Evolutionary conservation across 1,140 invertebrate species (phyloP).

Genomic region (Bombus waltoni): DNA sequence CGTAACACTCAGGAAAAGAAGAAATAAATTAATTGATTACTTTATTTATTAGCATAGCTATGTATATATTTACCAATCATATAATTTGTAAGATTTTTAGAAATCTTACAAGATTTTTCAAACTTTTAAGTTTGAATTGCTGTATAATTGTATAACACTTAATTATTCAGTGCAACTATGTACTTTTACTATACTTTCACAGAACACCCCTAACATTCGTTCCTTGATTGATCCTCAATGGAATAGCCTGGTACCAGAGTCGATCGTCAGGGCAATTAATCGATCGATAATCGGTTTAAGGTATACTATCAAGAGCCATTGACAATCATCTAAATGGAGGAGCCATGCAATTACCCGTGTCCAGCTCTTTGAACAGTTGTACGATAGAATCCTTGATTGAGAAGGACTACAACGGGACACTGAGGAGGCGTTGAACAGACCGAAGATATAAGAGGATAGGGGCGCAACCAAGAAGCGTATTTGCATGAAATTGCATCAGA

Average conservation of each 20-base stretch:
- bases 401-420: neutral
- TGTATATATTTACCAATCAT: too few species aligned
- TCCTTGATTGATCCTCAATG: neutral
- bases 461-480: slow-evolving; percentile 48
- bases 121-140: too few species aligned
- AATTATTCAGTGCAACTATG: too few species aligned
- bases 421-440: slow-evolving; percentile 13
- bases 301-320: too few species aligned
- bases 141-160: too few species aligned
- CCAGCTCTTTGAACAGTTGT: neutral
- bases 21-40: too few species aligned
- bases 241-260: neutral
- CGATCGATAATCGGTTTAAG: slow-evolving; percentile 4
- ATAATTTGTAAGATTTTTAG: too few species aligned
- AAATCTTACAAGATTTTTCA: too few species aligned
- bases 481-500: slow-evolving; percentile 70
- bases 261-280: neutral
- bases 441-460: slow-evolving; percentile 41
- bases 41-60: too few species aligned
- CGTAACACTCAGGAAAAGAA: too few species aligned
- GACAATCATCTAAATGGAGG: neutral
- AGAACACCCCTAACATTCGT: neutral
- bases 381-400: slow-evolving; percentile 4
- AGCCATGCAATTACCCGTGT: slow-evolving; percentile 21
- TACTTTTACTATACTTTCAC: too few species aligned